phyloP scores from a whole-genome alignment of 2,797 vertebrate genomes.

The Clarias fuscus region DNA sequence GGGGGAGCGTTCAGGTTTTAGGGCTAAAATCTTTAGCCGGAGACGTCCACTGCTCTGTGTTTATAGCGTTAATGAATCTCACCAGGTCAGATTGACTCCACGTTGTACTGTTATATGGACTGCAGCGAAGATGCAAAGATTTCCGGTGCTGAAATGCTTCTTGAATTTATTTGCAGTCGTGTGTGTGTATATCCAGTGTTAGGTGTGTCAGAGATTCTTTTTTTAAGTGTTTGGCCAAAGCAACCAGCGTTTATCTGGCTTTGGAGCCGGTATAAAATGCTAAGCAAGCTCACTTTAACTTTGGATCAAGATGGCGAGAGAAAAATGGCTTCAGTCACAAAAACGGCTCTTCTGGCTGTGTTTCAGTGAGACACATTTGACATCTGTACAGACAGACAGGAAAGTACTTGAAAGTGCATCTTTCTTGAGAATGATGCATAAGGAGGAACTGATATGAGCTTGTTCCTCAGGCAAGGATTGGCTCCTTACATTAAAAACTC shows the following conservation, averaged over 20 bases:
- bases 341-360: background rate
- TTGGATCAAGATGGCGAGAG: background rate
- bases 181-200: background rate
- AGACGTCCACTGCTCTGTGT: conserved; percentile 14
- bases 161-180: background rate
- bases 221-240: background rate
- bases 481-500: background rate
- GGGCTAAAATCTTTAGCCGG: background rate
- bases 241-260: background rate
- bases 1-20: background rate
- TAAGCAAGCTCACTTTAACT: background rate
- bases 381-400: background rate
- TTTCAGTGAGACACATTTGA: background rate
- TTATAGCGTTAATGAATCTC: conserved; percentile 44
- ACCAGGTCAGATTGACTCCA: background rate
- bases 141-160: background rate
- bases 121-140: background rate
- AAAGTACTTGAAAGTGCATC: too few species aligned
- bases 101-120: background rate
- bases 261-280: background rate
- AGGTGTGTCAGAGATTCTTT: background rate
- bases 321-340: background rate
- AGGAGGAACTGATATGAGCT: background rate
- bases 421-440: too few species aligned
- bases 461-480: background rate